phyloP scores from a whole-genome alignment of 2,797 vertebrate species.

The Gila robusta region DNA sequence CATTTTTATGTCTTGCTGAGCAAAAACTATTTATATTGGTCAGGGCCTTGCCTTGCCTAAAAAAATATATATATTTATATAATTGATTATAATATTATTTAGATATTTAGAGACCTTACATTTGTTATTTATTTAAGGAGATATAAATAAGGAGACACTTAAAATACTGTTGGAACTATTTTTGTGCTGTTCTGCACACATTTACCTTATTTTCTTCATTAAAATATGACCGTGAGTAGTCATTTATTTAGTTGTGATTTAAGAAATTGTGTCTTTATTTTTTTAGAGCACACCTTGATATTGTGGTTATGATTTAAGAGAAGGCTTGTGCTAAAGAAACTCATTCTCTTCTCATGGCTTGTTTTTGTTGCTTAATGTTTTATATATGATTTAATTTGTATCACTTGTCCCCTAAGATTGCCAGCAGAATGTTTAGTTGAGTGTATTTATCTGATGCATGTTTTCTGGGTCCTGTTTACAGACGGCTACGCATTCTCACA shows the following conservation, averaged over 20 bases:
- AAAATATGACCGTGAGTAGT: background rate
- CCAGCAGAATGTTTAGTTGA: conserved; percentile 10
- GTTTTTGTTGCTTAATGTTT: conserved; percentile 8
- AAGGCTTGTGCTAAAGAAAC: background rate
- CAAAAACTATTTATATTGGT: background rate
- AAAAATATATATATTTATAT: background rate
- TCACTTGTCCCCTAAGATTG: background rate
- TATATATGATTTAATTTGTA: background rate
- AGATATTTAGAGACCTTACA: background rate
- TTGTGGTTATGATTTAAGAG: background rate
- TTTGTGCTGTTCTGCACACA: background rate
- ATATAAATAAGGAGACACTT: background rate
- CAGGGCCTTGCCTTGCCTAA: background rate
- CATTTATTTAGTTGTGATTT: background rate
- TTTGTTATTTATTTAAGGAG: too few relatives aligned
- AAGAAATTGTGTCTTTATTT: background rate
- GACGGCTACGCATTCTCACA: conserved; percentile 99
- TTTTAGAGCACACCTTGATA: background rate
- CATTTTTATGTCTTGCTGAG: background rate
- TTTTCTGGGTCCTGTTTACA: conserved; percentile 66
- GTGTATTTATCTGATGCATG: conserved; percentile 15
- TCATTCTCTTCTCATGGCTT: too few relatives aligned
- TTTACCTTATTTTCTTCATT: background rate
- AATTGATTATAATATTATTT: background rate
- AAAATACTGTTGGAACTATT: background rate